Base-by-base conservation (phyloP, 2,113 vertebrate genomes). In the Galeopterus variegatus region DNA sequence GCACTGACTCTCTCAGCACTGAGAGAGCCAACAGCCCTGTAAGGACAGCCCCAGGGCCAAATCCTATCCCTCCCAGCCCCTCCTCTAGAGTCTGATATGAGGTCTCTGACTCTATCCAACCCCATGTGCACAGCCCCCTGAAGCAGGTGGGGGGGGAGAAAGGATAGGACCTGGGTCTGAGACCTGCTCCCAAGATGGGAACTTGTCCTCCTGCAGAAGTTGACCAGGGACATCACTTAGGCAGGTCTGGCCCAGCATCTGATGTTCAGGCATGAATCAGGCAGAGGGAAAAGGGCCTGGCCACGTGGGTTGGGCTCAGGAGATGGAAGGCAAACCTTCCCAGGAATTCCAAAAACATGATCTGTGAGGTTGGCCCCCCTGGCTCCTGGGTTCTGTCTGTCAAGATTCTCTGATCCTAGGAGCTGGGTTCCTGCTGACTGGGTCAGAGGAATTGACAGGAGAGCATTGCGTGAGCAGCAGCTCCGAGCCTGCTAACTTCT, bases 391-490 rank as follows among this genome's bases (percentile, higher is more conserved):
- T 33, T 52, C 28, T 33, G 14, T 19, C 45, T 45, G 31, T 33
- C 50, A 62, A 86, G 91, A 26, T 6, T 58, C 76, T 89, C 26
- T 52, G 56, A 9, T n/a, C 64, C 65, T 2, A 41, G 1, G 33
- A 41, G 8, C 1, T 0, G 50, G 3, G 10, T 60, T 33, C 73
- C 52, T 31, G 3, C 69, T 84, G 36, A 52, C 41, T 21, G 28
- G 36, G 13, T 15, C 33, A 72, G 28, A 84, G 45, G 28, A 36
- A 31, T 17, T 41, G 17, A 58, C 70, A 56, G 41, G 26, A 56
- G 18, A 60, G 21, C 8, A 36, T 41, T 8, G 1, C 0, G 10
- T 9, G 7, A n/a, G 26, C 0, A 1, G 24, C 81, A 73, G 31
- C 36, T 26, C 8, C 19, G 28, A 77, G 56, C n/a, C 50, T 6